phyloP scores from a whole-genome alignment of 2,113 vertebrate genomes.

The Sphyrna mokarran region DNA sequence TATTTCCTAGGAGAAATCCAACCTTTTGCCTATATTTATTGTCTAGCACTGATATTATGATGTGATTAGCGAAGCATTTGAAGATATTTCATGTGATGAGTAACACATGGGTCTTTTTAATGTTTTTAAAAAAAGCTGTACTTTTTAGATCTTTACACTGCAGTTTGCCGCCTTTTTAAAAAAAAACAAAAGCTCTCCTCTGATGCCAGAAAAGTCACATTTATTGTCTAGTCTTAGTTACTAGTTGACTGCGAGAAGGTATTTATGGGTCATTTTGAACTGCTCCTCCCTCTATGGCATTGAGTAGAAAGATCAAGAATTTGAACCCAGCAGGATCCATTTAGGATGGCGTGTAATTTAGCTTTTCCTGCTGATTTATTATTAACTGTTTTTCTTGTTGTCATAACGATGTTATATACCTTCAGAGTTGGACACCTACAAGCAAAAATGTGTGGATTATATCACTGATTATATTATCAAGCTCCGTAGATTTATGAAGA shows the following conservation, averaged over 20 bases:
- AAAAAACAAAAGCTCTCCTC: not conserved
- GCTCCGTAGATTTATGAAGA: constrained; percentile 78
- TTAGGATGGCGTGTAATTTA: not conserved
- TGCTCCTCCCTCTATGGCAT: not conserved
- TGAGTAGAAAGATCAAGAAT: not conserved
- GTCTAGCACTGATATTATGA: not conserved
- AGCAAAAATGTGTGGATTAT: constrained; percentile 64
- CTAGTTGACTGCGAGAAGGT: not conserved
- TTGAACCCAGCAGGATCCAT: not conserved
- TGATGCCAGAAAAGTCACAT: not conserved
- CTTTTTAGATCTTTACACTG: not conserved
- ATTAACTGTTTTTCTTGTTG: not conserved
- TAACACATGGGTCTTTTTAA: not conserved
- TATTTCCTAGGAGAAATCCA: not conserved
- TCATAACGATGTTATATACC: not conserved
- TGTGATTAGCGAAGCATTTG: not conserved
- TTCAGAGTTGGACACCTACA: constrained; percentile 62
- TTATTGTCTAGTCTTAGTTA: not conserved
- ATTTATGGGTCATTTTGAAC: not conserved
- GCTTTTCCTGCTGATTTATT: not conserved
- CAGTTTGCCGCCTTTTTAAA: not conserved
- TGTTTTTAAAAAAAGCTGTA: not conserved
- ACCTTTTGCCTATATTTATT: not conserved
- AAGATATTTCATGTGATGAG: not conserved
- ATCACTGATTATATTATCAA: constrained; percentile 71